A percentile compares a stretch with the other conserved stretches of the same genome.
Conservation (phyloP, 2,113 vertebrate genomes). For the Nanorana parkeri region DNA sequence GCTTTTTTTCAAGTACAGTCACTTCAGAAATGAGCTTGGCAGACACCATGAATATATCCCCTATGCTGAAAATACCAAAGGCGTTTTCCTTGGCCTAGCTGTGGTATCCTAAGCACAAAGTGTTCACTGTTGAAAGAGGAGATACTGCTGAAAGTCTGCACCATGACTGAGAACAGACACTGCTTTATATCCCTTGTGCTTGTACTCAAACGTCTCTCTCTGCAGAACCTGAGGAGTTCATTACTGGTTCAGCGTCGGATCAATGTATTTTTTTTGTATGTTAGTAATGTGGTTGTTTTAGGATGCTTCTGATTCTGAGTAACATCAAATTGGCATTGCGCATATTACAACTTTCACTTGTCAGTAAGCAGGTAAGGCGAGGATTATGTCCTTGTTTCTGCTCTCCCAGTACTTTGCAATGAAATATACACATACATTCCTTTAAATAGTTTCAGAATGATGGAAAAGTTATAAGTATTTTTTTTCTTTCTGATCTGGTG, state of each 20-base stretch:
- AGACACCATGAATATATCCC: constrained; percentile 54
- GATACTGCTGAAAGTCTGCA: constrained; percentile 52
- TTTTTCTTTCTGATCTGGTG: too few relatives aligned
- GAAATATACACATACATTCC: too few relatives aligned
- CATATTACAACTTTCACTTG: too few relatives aligned
- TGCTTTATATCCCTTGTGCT: constrained; percentile 39
- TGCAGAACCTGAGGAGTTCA: constrained; percentile 9
- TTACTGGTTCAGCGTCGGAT: constrained; percentile 31
- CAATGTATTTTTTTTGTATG: too few relatives aligned
- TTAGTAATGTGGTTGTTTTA: too few relatives aligned
- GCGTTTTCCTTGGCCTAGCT: constrained; percentile 50
- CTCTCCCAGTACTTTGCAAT: too few relatives aligned
- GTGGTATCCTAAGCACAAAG: constrained; percentile 50
- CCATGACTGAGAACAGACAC: constrained; percentile 44
- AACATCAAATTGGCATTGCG: too few relatives aligned
- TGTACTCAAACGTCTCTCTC: constrained; percentile 22
- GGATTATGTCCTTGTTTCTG: too few relatives aligned
- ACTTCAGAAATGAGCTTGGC: constrained; percentile 57
- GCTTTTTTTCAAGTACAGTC: constrained; percentile 55
- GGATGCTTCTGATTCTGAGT: too few relatives aligned
- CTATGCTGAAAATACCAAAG: constrained; percentile 58
- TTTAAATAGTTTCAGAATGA: too few relatives aligned
- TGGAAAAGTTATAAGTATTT: too few relatives aligned
- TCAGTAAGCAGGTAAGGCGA: too few relatives aligned
- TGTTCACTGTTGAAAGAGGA: constrained; percentile 53